phyloP scores from a whole-genome alignment of 2,797 vertebrate genomes.

The Leptodactylus fallax region DNA sequence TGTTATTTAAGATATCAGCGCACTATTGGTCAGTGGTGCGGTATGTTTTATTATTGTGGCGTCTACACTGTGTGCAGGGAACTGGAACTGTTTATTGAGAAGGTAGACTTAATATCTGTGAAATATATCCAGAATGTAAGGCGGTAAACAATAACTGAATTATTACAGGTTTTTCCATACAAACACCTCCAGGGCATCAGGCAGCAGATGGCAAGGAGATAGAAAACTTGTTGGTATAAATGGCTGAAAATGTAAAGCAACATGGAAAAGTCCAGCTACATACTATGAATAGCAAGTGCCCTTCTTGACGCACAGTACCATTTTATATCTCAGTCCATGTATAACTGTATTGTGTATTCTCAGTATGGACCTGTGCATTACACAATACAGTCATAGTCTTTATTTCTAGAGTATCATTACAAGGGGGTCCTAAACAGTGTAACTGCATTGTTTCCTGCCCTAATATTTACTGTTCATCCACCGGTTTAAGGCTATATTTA shows the following conservation, averaged over 20 bases:
- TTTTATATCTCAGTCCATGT: background rate
- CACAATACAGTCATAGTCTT: no score
- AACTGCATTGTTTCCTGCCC: background rate
- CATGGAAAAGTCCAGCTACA: background rate
- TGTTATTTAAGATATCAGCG: no score
- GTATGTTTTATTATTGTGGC: background rate
- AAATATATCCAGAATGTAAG: background rate
- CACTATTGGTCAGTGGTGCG: background rate
- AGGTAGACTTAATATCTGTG: background rate
- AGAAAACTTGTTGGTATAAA: conserved; percentile 3
- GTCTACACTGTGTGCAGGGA: background rate
- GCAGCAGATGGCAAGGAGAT: conserved; percentile 11
- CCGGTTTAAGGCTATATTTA: no score
- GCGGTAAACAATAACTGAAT: background rate
- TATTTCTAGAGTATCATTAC: background rate
- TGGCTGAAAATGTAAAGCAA: background rate
- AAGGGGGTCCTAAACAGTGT: background rate
- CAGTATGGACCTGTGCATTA: no score
- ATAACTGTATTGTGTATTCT: background rate
- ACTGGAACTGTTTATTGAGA: background rate
- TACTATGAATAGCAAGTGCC: conserved; percentile 15
- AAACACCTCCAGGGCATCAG: conserved; percentile 1
- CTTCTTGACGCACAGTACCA: background rate
- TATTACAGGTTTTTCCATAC: background rate
- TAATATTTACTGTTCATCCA: no score